A percentile compares a stretch with the other conserved stretches of the same genome.
phyloP scores from a whole-genome alignment of 2,113 vertebrate genomes.

The Melospiza melodia region DNA sequence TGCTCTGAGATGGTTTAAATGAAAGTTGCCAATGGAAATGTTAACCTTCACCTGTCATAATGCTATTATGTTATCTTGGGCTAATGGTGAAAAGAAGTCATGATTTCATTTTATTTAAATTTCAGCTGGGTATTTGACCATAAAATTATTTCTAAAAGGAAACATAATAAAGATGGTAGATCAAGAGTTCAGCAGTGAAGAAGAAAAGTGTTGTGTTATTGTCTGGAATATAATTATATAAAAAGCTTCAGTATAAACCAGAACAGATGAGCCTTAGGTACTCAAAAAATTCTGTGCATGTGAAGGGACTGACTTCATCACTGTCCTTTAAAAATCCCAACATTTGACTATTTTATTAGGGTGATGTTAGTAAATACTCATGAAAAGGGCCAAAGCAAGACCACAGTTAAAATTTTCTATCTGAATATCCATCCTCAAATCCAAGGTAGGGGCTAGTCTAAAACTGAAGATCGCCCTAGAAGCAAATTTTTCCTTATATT shows the following conservation, averaged over 20 bases:
- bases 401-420: neutral
- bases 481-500: neutral
- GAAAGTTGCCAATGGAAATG: slow-evolving; percentile 54
- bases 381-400: neutral
- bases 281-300: neutral
- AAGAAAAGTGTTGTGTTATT: slow-evolving; percentile 32
- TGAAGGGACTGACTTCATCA: neutral
- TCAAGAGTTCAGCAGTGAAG: slow-evolving; percentile 49
- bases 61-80: slow-evolving; percentile 46
- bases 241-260: neutral
- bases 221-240: slow-evolving; percentile 31
- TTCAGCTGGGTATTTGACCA: slow-evolving; percentile 55
- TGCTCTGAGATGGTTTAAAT: slow-evolving; percentile 55
- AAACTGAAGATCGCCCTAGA: neutral
- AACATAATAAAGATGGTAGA: neutral
- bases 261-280: neutral
- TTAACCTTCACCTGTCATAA: slow-evolving; percentile 61
- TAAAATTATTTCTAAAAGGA: slow-evolving; percentile 60
- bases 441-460: neutral
- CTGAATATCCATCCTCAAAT: neutral
- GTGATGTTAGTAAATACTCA: accelerated
- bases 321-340: neutral
- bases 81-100: slow-evolving; percentile 49
- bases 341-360: neutral
- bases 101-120: slow-evolving; percentile 64